Evolutionary conservation across 2,113 vertebrate species (phyloP), one percentile per base, ranked within the genome.

Genomic region (Vulpes ferrilata): DNA sequence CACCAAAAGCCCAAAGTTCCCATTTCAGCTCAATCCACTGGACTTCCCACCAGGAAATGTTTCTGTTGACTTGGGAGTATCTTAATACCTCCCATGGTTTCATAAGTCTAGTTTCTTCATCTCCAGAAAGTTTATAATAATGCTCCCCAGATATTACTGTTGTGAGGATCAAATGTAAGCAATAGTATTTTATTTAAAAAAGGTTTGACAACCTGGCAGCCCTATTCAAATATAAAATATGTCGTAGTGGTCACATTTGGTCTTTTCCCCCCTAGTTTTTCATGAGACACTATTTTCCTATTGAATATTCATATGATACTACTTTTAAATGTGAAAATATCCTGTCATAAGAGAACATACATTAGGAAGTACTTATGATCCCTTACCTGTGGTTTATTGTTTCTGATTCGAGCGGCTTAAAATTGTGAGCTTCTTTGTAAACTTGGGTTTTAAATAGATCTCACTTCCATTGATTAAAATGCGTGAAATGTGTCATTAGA

Each of bases 401-500:
- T 81, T 76, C 60, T 88, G 16, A 71, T 60, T 96, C 16, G 82
- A 92, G 23, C 71, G 88, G 6, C n/a, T 73, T 83, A 85, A 23
- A 48, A 69, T 74, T 80, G 13, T 59, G 32, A 22, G 3, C 16
- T 74, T 73, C 20, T 84, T 86, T 51, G 25, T 60, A 57, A 91
- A 67, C 19, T 62, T 10, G 53, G 13, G 3, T 94, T 95, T 90
- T 69, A 94, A 95, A 80, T 4, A 48, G 93, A 32, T 15, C 38
- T 95, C 11, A 38, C 2, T 84, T 79, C 9, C 4, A 64, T 71
- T 73, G 86, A 89, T 92, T 92, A 92, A 89, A 85, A 90, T 92
- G 16, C 30, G 80, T 88, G 27, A 69, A 84, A 30, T 48, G 32
- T 73, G 15, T 96, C 7, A 22, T 35, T 82, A 73, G 12, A 60